phyloP scores from a whole-genome alignment of 2,797 vertebrate genomes.

The Eupleurogrammus muticus region DNA sequence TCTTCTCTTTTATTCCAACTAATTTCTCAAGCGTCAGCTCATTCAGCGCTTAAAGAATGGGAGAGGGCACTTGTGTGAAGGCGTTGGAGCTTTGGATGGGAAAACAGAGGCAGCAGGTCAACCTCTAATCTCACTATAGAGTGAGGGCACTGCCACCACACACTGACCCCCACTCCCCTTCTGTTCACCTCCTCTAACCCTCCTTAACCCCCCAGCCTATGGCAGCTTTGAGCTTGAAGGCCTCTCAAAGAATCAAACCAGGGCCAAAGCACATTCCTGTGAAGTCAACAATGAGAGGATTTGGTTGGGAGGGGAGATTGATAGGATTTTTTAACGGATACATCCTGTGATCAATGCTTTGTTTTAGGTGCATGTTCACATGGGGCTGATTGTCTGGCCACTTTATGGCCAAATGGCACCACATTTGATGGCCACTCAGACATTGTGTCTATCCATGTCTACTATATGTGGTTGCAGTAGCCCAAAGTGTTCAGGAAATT shows the following conservation, averaged over 20 bases:
- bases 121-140: constrained; percentile 63
- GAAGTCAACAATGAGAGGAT: constrained; percentile 43
- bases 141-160: constrained; percentile 53
- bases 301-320: neutral
- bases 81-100: neutral
- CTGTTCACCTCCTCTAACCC: constrained; percentile 45
- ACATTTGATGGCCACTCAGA: too few relatives aligned
- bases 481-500: too few relatives aligned
- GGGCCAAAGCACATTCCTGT: constrained; percentile 45
- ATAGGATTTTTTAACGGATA: neutral
- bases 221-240: constrained; percentile 2
- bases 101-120: constrained; percentile 41
- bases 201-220: constrained; percentile 29
- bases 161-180: constrained; percentile 36
- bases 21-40: constrained; percentile 13
- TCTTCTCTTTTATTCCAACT: constrained; percentile 24
- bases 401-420: too few relatives aligned
- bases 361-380: neutral
- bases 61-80: constrained; percentile 20
- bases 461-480: too few relatives aligned
- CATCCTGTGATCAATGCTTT: neutral
- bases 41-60: constrained; percentile 18
- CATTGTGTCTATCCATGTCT: too few relatives aligned
- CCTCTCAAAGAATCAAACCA: constrained; percentile 20
- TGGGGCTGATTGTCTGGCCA: too few relatives aligned